Evolutionary conservation across 1,140 invertebrate species (phyloP), one percentile per base, ranked within the genome.

Genomic region (Teleogryllus occipitalis): DNA sequence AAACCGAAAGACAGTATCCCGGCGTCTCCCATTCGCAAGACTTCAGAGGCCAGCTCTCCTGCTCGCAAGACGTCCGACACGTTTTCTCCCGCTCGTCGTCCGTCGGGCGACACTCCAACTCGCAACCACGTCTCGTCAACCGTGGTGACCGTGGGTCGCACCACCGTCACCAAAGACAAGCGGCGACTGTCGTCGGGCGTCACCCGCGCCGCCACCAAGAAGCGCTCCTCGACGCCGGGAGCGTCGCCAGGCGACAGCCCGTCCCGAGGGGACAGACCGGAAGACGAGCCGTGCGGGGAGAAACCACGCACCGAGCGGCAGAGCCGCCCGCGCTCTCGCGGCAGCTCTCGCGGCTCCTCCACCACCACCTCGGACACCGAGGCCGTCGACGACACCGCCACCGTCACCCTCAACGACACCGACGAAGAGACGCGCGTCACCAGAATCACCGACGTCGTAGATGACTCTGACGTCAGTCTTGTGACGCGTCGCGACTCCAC

Each of bases 181-280:
- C 81, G 83, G 27, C 83, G 82, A 74, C 82, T 84, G 39, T 84
- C 83, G 10, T 82, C 83, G 12, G 82, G 82, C 75, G 80, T 82
- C 47, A 78, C 77, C 47, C 83, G 83, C 81, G 79, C 78, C 18
- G 80, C 83, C 14, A 81, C 81, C 7, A 83, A 84, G 81, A 82
- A 82, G 12, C 80, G 82, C 75, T 79, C 80, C n/a, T 83, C 83
- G 10, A 84, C 83, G 7, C 83, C 83, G 39, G 83, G 82, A 74
- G 80, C 80, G 54, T 83, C 83, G 18, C 83, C 83, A 18, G 49
- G 80, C 14, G 79, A 76, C 15, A 83, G 83, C 78, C 83, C 83
- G 39, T 81, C 83, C 14, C 76, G 82, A 74, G 47, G 39, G 21
- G 74, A 80, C 12, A 77, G 5, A 5, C 49, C 47, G 22, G 22